Evolutionary conservation across 2,888 invertebrate species (phyloP), one percentile per base, ranked within the genome.

Genomic region (Mythimna vitellina): DNA sequence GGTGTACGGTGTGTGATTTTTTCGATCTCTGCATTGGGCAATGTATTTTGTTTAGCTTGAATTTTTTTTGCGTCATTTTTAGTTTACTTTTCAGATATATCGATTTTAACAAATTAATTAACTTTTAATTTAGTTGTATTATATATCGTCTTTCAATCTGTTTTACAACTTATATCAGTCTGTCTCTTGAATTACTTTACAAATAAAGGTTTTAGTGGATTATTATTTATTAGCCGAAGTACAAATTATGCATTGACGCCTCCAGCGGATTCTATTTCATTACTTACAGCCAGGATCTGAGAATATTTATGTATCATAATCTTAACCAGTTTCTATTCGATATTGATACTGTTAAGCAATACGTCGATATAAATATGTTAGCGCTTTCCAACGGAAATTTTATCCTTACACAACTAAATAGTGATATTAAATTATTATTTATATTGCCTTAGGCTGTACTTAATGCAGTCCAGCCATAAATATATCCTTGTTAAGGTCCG

Each of bases 391-490:
- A 70, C 58, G 29, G 46, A 67, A 49, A 73, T 78, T 83, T 82
- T 78, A 78, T 69, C 62, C 56, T 76, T 65, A 46, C 65, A 58
- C 58, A 64, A 69, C 46, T 62, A 60, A 63, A 71, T 73, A 65
- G n/a, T 7, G 57, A 77, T 78, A 65, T 80, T 84, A 84, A 84
- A 82, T 84, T 80, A 78, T 76, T 74, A 75, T 80, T 75, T 76
- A 58, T 46, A 69, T 78, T 67, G 65, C 70, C 53, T 58, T 42
- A 70, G 65, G 61, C 25, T 70, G 56, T 65, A 81, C 42, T 78
- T 70, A 71, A 60, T 64, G 35, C 7, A 56, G 57, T 58, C 32
- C 46, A 61, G 32, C 51, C 29, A 46, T 75, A 63, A 80, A 49
- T 81, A 73, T 74, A 51, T 65, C 61, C 77, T 72, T 68, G 72